Percentiles rank a stretch among this genome's conserved stretches.
Conservation (phyloP, 2,888 invertebrate species). For the Agrochola macilenta region DNA sequence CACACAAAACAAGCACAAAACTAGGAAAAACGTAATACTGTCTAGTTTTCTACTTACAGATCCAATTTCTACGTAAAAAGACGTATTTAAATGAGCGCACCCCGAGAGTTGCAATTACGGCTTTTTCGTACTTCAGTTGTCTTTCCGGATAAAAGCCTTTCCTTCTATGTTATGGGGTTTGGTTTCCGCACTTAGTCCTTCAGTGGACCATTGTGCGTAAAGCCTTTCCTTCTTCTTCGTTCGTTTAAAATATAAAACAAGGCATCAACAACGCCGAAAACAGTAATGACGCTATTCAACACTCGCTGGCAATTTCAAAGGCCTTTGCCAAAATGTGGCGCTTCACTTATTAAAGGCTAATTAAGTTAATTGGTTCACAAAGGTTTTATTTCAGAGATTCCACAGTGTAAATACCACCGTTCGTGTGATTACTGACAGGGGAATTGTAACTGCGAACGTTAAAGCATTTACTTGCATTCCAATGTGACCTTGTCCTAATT, state of each 20-base stretch:
- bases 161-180: too few relatives aligned
- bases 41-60: not conserved
- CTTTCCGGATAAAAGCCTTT: conserved; percentile 26
- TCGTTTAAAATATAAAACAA: conserved; percentile 19
- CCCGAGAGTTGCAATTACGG: conserved; percentile 26
- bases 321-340: conserved; percentile 47
- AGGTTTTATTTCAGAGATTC: conserved; percentile 33
- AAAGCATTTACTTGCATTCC: conserved; percentile 42
- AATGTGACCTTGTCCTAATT: conserved; percentile 59
- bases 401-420: conserved; percentile 19
- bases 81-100: conserved; percentile 1
- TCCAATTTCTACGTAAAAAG: conserved; percentile 14
- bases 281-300: conserved; percentile 48
- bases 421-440: conserved; percentile 22
- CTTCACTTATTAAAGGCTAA: conserved; percentile 49
- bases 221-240: conserved; percentile 5
- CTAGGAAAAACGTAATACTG: not conserved
- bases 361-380: conserved; percentile 49
- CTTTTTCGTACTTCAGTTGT: conserved; percentile 29
- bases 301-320: conserved; percentile 40
- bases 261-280: conserved; percentile 26
- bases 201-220: too few relatives aligned
- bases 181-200: too few relatives aligned
- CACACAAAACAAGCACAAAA: not conserved
- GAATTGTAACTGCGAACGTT: conserved; percentile 21